A percentile compares a stretch with the other conserved stretches of the same genome.
Conservation (phyloP, 2,113 vertebrate genomes). For the Phocoena phocoena region DNA sequence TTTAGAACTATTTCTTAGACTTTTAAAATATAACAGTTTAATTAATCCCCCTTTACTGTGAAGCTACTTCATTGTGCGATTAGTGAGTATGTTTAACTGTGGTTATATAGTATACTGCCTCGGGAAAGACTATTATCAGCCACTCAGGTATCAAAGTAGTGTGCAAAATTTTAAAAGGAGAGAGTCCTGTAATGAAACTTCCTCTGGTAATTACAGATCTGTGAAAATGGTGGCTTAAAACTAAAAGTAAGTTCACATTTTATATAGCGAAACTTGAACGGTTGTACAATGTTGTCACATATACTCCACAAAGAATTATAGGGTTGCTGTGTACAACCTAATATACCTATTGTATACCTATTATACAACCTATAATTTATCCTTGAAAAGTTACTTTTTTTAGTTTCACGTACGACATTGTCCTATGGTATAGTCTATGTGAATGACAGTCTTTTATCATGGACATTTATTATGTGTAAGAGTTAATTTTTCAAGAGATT, state of each 20-base stretch:
- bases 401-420: not conserved
- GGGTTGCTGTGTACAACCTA: not conserved
- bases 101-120: not conserved
- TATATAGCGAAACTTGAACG: not conserved
- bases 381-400: not conserved
- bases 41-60: not conserved
- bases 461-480: not conserved
- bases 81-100: not conserved
- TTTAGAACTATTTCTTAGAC: not conserved
- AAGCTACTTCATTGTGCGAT: not conserved
- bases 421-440: not conserved
- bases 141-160: not conserved
- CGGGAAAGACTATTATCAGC: not conserved
- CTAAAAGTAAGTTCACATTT: not conserved
- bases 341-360: no score
- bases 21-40: slow-evolving; percentile 13
- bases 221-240: not conserved
- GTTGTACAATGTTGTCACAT: not conserved
- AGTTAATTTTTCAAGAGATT: slow-evolving; percentile 49
- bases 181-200: not conserved
- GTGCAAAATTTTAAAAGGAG: not conserved
- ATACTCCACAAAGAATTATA: not conserved
- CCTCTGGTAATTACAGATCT: not conserved
- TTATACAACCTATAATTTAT: not conserved
- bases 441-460: not conserved